These are phyloP conservation scores for Apamea crenata DNA, from an alignment of 2,888 invertebrate genomes.

Conservation along the genomic window DNA sequence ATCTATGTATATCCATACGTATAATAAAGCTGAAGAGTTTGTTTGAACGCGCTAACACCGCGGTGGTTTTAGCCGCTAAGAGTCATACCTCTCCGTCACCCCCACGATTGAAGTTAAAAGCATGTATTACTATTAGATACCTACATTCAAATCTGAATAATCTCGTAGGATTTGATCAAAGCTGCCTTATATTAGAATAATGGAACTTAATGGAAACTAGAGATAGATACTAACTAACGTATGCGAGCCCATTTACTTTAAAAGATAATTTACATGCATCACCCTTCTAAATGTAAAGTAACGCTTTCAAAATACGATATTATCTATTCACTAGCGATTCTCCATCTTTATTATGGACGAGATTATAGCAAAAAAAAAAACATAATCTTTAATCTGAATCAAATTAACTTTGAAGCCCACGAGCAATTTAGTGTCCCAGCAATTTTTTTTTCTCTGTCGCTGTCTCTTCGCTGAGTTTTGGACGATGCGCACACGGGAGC, in stretches of 20 bases:
- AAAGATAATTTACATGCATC: slow-evolving; percentile 3
- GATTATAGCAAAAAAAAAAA: not conserved
- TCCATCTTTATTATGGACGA: not conserved
- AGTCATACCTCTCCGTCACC: too few relatives aligned
- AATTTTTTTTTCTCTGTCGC: too few relatives aligned
- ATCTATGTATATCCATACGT: too few relatives aligned
- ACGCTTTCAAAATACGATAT: not conserved
- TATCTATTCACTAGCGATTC: not conserved
- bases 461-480: too few relatives aligned
- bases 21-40: too few relatives aligned
- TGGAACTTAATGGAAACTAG: not conserved
- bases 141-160: not conserved
- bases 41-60: too few relatives aligned
- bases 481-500: too few relatives aligned
- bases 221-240: not conserved
- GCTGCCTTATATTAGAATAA: not conserved
- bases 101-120: too few relatives aligned
- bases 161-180: not conserved
- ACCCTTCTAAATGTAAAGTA: slow-evolving; percentile 28
- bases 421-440: too few relatives aligned
- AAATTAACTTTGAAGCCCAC: not conserved
- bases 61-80: too few relatives aligned
- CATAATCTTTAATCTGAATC: not conserved
- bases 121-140: too few relatives aligned
- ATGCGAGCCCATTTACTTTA: not conserved